Base-by-base conservation (phyloP, 1,140 invertebrate genomes). In the Scaptomyza montana region DNA sequence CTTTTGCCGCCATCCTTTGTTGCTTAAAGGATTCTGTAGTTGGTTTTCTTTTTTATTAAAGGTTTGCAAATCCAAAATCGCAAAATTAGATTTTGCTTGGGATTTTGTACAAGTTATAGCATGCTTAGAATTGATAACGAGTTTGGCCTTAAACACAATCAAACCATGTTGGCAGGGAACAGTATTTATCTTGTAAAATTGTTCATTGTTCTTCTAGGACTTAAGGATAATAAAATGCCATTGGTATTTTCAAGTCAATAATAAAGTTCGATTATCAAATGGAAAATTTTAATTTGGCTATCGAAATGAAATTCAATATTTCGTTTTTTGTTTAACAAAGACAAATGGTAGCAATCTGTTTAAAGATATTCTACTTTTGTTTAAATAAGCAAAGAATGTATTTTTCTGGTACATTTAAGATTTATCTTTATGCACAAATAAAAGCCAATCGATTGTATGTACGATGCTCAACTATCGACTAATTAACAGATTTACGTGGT, bases 51-150 rank as follows among this genome's bases (percentile, higher is more conserved):
- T 7, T 13, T 53, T 68, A 64, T 68, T 54, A 55, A 61, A 46
- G 62, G 43, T 61, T 36, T 36, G 7, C 7, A 36, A 36, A 1
- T 16, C 16, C 16, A 16, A 16, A 16, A 16, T 16, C 16, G 16
- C 16, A 16, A 16, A 16, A 36, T 36, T 36, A 70, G 77, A 66
- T 67, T 71, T 71, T 61, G 9, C 21, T 36, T 57, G 45, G 53
- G 19, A 43, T 53, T 53, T 72, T 10, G 30, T 13, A 28, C 21
- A 57, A 65, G 39, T 46, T 71, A 59, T 66, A 45, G 19, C 67
- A 25, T 66, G 63, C 62, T 53, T 72, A 6, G 69, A 66, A 72
- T 72, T 65, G 55, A 5, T 72, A 72, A 72, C 65, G 41, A 72
- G 54, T 13, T 47, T 7, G 13, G n/a, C 16, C 1, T 8, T 3